Conservation (phyloP, 1,140 invertebrate genomes). For the Hycleus cichorii region DNA sequence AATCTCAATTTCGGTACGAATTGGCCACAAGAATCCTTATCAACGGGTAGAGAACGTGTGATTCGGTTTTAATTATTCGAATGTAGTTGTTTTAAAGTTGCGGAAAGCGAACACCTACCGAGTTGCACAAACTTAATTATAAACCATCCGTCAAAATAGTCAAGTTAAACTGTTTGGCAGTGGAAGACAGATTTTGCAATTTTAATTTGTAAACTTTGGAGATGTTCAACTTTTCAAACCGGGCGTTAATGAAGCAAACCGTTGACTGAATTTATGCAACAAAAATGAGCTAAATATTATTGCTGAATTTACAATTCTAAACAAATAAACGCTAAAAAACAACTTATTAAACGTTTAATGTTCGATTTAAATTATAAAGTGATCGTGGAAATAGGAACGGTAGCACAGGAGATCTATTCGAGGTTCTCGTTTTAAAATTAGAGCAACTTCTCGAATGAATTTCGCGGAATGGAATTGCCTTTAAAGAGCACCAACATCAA, state of each 20-base stretch:
- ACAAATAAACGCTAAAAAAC: no score
- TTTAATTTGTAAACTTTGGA: conserved; percentile 22
- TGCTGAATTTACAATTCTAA: no score
- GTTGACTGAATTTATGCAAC: conserved; percentile 7
- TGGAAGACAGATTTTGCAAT: conserved; percentile 23
- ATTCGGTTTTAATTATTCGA: no score
- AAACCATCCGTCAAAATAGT: conserved; percentile 20
- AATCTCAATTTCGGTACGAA: no score
- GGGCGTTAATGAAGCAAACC: conserved; percentile 19
- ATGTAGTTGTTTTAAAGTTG: no score
- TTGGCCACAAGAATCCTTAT: no score
- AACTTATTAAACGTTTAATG: no score
- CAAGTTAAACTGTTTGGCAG: conserved; percentile 19
- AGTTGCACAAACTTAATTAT: conserved; percentile 24
- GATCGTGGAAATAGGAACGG: background rate
- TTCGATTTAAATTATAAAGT: background rate
- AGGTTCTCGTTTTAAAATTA: conserved; percentile 8
- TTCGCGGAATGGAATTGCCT: conserved; percentile 17
- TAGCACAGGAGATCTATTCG: background rate
- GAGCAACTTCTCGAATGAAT: conserved; percentile 16
- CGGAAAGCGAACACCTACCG: conserved; percentile 11
- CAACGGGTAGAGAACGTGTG: no score
- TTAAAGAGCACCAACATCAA: conserved; percentile 15
- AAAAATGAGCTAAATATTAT: no score
- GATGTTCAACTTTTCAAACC: conserved; percentile 19